Conservation (phyloP, 1,140 invertebrate genomes). For the Lordiphosa clarofinis region DNA sequence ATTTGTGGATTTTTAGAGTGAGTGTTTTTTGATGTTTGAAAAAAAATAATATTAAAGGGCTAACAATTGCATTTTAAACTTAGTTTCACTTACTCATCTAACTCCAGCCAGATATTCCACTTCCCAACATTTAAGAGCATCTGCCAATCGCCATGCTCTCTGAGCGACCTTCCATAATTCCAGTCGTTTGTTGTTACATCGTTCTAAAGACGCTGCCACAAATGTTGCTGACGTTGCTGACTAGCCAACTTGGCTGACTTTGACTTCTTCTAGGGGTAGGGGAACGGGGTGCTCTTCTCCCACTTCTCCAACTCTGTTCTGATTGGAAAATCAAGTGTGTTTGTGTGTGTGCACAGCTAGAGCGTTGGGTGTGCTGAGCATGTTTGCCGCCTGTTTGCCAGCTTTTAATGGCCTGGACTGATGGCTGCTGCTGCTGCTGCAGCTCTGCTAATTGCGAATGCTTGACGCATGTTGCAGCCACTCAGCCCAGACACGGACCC, state of each 20-base stretch:
- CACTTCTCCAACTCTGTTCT: constrained; percentile 37
- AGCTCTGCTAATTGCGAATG: constrained; percentile 73
- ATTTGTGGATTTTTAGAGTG: too few relatives aligned
- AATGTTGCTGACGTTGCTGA: constrained; percentile 64
- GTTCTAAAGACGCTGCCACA: constrained; percentile 47
- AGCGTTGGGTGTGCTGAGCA: constrained; percentile 14
- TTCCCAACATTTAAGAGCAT: constrained; percentile 8
- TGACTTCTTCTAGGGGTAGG: too few relatives aligned
- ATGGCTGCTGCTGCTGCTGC: constrained; percentile 44
- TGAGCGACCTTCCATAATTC: constrained; percentile 15
- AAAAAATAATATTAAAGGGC: too few relatives aligned
- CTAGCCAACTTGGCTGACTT: constrained; percentile 31
- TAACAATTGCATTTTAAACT: too few relatives aligned
- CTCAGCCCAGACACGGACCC: constrained; percentile 57
- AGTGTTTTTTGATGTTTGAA: too few relatives aligned
- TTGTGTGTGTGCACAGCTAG: constrained; percentile 14
- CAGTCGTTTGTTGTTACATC: constrained; percentile 40
- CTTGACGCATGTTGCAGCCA: constrained; percentile 75
- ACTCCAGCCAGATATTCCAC: background rate
- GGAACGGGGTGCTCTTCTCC: background rate
- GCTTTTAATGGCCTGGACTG: constrained; percentile 70
- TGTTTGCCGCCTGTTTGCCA: constrained; percentile 50
- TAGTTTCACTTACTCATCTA: background rate
- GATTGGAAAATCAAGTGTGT: constrained; percentile 76
- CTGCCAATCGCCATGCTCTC: background rate